phyloP scores from a whole-genome alignment of 1,140 invertebrate species.

The Heliconius eleuchia region DNA sequence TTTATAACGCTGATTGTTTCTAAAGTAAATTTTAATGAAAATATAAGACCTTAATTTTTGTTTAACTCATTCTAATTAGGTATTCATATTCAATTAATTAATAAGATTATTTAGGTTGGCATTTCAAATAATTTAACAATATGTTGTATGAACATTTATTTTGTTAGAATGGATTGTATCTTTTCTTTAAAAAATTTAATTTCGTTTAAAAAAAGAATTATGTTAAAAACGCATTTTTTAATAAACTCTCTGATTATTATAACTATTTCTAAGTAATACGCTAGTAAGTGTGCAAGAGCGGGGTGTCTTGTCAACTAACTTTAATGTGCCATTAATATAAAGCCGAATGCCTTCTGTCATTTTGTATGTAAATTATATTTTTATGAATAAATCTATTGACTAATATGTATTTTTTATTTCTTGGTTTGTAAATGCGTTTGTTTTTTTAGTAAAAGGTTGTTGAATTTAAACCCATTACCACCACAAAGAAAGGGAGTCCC shows the following conservation, averaged over 20 bases:
- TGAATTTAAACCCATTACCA: no score
- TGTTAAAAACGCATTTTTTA: neutral
- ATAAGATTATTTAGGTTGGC: no score
- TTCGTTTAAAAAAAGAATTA: neutral
- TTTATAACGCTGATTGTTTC: no score
- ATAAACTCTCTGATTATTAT: neutral
- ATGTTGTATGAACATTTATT: no score
- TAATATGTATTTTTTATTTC: neutral
- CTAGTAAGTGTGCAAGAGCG: neutral
- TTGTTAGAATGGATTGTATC: no score
- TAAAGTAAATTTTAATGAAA: neutral
- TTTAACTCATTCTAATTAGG: no score
- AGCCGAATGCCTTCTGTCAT: neutral
- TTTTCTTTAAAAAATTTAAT: neutral
- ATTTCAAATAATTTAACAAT: no score
- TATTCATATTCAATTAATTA: no score
- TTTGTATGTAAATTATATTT: constrained; percentile 14
- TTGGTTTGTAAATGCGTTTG: neutral
- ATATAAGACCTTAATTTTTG: no score
- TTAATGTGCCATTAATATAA: constrained; percentile 11
- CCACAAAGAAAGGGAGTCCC: no score
- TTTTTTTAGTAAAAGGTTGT: no score
- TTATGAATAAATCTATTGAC: constrained; percentile 11
- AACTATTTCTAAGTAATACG: constrained; percentile 9
- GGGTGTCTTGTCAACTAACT: neutral